A percentile compares a stretch with the other conserved stretches of the same genome.
These are phyloP conservation scores for Gymnopithys bicolor DNA, from an alignment of 2,797 vertebrate species.

Conservation along the genomic window DNA sequence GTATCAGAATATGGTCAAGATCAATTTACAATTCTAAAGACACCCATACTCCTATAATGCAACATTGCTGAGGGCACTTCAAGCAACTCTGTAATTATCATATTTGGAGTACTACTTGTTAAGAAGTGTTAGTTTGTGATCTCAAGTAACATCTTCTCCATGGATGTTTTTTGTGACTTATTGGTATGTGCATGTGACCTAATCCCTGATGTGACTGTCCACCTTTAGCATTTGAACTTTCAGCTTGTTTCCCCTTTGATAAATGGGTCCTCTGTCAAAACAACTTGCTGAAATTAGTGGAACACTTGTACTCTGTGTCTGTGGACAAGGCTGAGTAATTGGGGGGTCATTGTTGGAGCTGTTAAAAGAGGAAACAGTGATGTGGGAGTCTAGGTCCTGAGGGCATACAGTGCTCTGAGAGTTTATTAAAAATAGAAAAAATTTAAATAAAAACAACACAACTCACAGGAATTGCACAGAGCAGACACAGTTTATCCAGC, in stretches of 20 bases:
- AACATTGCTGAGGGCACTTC: background rate
- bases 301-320: background rate
- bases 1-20: background rate
- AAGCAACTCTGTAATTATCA: background rate
- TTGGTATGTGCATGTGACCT: background rate
- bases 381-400: background rate
- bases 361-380: background rate
- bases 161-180: background rate
- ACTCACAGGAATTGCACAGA: background rate
- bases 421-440: background rate
- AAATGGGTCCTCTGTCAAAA: background rate
- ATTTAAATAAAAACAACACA: background rate
- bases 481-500: background rate
- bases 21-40: background rate
- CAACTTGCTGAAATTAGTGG: background rate
- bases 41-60: background rate
- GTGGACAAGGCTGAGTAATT: background rate
- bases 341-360: background rate
- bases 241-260: background rate
- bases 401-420: background rate
- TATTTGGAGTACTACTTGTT: accelerated
- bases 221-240: background rate
- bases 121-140: background rate
- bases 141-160: background rate
- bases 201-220: background rate